Base-by-base conservation (phyloP, 2,888 invertebrate genomes). In the Euplexia lucipara region DNA sequence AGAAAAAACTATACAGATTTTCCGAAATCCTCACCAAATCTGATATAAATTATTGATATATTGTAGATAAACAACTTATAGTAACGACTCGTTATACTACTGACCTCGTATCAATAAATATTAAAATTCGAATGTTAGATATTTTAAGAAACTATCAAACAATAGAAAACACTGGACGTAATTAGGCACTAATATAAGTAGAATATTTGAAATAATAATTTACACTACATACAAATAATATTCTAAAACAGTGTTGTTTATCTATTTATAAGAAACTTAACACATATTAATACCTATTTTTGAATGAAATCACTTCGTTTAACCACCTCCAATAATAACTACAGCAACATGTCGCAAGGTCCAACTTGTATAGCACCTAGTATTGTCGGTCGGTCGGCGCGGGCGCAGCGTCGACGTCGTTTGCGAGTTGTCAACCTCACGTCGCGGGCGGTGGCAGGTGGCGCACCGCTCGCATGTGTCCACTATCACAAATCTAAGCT, bases 401-500 rank as follows among this genome's bases (percentile, higher is more conserved):
- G 83, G 72, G 83, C 82, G 83, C 79, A 65, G 85, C 86, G 84
- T 85, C 90, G 86, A 87, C 90, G 88, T 90, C 91, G 78, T 83
- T 88, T 88, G 87, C 88, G 91, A 91, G 91, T 85, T 90, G 91
- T 91, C 91, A 89, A 89, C 88, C 90, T 91, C 90, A 87, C 90
- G 87, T 87, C 74, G 83, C 83, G 82, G 84, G 83, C 82, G 79
- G 85, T 72, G 82, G 83, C 82, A 56, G 79, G 78, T 71, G 81
- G 63, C 75, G 69, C 82, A 67, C 81, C 85, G 82, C 87, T 79
- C 84, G 83, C 87, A 77, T 82, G 87, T 91, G 87, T 92, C 89
- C 93, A 91, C 94, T 95, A 95, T 95, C 94, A 94, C 94, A 94
- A 86, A 88, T 92, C 92, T 94, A 95, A 93, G 91, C 92, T 92